phyloP scores from a whole-genome alignment of 2,888 invertebrate genomes.

The Trissolcus brochymenae region DNA sequence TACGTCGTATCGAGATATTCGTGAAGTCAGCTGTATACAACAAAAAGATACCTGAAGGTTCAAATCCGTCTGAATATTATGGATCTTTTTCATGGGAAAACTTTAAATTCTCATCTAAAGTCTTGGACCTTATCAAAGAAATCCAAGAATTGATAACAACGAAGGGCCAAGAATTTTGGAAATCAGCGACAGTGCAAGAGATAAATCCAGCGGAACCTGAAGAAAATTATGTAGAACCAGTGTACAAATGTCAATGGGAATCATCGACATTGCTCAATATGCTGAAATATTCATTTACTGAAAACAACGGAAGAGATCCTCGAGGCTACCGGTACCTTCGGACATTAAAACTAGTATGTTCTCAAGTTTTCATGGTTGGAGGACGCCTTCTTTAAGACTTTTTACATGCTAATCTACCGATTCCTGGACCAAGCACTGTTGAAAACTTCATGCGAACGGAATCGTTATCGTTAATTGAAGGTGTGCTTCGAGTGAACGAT shows the following conservation, averaged over 20 bases:
- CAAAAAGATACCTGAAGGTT: conserved; percentile 3
- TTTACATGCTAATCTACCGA: conserved; percentile 13
- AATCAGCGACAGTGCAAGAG: too few species aligned
- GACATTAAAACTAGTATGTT: not conserved
- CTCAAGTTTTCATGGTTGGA: conserved; percentile 2
- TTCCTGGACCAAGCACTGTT: conserved; percentile 1
- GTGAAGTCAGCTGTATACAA: not conserved
- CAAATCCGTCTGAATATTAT: conserved; percentile 3
- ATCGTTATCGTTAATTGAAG: conserved; percentile 2
- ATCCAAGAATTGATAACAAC: too few species aligned
- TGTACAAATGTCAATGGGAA: not conserved
- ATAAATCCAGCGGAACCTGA: not conserved
- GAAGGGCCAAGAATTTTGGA: not conserved
- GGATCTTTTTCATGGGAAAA: not conserved
- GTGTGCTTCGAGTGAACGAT: conserved; percentile 10
- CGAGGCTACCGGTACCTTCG: not conserved
- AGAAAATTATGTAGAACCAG: not conserved
- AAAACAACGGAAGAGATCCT: conserved; percentile 1
- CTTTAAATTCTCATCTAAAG: not conserved
- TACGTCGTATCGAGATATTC: not conserved
- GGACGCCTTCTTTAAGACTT: conserved; percentile 15
- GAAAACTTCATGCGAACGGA: not conserved
- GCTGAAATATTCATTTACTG: conserved; percentile 5
- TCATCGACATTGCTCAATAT: conserved; percentile 12
- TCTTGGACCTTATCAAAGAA: too few species aligned